Evolutionary conservation across 2,113 vertebrate genomes (phyloP).

Genomic region (Lophius piscatorius): DNA sequence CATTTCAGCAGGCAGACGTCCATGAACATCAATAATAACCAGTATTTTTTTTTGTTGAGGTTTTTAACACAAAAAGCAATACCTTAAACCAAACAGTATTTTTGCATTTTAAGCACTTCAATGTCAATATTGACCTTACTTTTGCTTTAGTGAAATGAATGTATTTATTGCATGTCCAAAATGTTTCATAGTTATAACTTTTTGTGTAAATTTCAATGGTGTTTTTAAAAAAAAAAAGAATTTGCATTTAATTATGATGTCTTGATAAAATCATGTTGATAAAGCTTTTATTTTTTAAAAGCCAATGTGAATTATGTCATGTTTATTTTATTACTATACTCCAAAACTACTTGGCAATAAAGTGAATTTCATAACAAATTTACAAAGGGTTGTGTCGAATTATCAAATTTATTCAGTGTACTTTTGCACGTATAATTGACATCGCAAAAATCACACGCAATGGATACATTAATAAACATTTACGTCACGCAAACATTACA

Average conservation of each 20-base stretch:
- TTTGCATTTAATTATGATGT: constrained; percentile 70
- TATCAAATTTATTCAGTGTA: neutral
- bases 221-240: constrained; percentile 57
- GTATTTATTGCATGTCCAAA: constrained; percentile 87
- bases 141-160: constrained; percentile 83
- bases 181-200: constrained; percentile 76
- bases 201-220: constrained; percentile 78
- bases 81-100: constrained; percentile 78
- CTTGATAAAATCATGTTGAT: constrained; percentile 74
- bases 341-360: constrained; percentile 84
- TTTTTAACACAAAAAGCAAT: constrained; percentile 68
- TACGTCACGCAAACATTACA: neutral
- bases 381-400: constrained; percentile 17
- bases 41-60: constrained; percentile 21
- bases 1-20: constrained; percentile 32
- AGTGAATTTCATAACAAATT: constrained; percentile 75
- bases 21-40: constrained; percentile 15
- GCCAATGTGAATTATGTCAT: constrained; percentile 77
- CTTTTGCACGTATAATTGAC: neutral
- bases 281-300: constrained; percentile 82
- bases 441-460: neutral
- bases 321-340: constrained; percentile 78
- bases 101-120: constrained; percentile 48
- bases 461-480: neutral
- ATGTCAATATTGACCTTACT: constrained; percentile 75